Percentiles rank a stretch among this genome's conserved stretches.
Conservation (phyloP, 2,888 invertebrate genomes). For the Dermolepida albohirtum region DNA sequence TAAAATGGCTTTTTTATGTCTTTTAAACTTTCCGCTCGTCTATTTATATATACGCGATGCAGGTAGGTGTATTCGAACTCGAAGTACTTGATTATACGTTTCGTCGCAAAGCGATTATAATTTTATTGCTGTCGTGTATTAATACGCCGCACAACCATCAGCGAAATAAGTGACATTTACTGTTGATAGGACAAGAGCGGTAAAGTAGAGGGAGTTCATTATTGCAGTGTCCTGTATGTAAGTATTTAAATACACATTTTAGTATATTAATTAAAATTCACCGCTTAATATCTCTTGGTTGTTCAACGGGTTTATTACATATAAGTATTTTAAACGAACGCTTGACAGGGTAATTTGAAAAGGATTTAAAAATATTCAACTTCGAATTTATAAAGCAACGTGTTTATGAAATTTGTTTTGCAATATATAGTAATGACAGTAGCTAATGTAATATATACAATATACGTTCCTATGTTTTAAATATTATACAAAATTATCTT, state of each 20-base stretch:
- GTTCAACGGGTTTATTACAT: slow-evolving; percentile 26
- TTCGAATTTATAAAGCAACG: no score
- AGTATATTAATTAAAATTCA: slow-evolving; percentile 32
- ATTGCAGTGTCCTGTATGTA: not conserved
- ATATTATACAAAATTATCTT: no score
- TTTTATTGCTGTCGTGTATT: slow-evolving; percentile 38
- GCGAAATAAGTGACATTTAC: slow-evolving; percentile 32
- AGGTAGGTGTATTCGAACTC: slow-evolving; percentile 17
- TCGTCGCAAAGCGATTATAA: slow-evolving; percentile 29
- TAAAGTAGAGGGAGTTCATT: slow-evolving; percentile 15
- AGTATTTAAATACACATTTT: slow-evolving; percentile 19
- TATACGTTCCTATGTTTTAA: no score
- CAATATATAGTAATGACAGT: no score
- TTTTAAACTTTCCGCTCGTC: slow-evolving; percentile 8
- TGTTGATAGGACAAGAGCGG: slow-evolving; percentile 25
- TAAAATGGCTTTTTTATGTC: slow-evolving; percentile 32
- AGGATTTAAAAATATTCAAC: no score
- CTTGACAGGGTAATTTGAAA: not conserved
- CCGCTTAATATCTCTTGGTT: slow-evolving; percentile 14
- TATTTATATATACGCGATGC: slow-evolving; percentile 6
- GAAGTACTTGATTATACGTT: slow-evolving; percentile 28
- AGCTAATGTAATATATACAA: no score
- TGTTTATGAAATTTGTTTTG: no score
- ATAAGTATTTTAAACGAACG: slow-evolving; percentile 9
- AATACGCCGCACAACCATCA: slow-evolving; percentile 15